phyloP scores from a whole-genome alignment of 1,140 invertebrate species.

The Bombus waltoni region DNA sequence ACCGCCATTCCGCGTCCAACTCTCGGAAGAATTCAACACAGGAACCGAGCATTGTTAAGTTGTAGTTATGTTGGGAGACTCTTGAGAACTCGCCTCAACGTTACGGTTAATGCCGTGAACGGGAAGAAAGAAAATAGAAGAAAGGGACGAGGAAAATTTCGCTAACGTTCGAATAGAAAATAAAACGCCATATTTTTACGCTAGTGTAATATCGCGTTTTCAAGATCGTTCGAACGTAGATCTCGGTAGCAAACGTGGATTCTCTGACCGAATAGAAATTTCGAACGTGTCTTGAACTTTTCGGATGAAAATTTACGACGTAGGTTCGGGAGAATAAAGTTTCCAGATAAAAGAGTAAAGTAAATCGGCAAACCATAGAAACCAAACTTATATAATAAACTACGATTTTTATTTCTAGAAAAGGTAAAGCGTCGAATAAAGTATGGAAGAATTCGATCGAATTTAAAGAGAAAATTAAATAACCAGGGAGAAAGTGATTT shows the following conservation, averaged over 20 bases:
- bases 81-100: background rate
- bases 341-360: background rate
- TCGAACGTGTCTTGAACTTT: background rate
- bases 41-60: constrained; percentile 19
- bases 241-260: background rate
- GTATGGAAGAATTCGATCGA: no score
- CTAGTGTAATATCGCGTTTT: no score
- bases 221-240: no score
- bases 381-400: background rate
- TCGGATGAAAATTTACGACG: background rate
- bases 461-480: no score
- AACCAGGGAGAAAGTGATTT: no score
- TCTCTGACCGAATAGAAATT: background rate
- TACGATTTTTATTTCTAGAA: background rate
- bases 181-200: background rate
- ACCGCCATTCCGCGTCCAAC: background rate
- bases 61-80: background rate
- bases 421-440: no score
- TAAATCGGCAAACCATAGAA: background rate
- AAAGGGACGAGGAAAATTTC: background rate
- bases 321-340: background rate
- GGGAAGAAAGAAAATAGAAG: background rate
- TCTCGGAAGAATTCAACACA: background rate
- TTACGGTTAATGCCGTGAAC: background rate
- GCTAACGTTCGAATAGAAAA: background rate